These are phyloP conservation scores for Artibeus lituratus DNA, from an alignment of 2,797 vertebrate species.

Conservation along the genomic window DNA sequence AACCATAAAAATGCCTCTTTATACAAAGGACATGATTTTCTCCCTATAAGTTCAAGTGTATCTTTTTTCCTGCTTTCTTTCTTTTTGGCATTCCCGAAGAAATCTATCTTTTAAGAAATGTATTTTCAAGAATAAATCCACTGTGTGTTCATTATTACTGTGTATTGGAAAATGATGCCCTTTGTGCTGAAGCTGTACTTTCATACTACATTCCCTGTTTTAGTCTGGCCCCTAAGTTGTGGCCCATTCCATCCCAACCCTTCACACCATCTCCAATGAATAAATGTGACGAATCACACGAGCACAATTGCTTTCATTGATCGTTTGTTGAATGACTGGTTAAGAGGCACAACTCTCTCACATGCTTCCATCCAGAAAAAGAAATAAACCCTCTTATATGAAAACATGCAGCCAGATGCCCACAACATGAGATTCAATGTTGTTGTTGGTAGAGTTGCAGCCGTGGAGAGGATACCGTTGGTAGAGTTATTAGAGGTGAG, in stretches of 20 bases:
- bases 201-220: not conserved
- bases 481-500: not conserved
- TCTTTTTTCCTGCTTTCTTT: not conserved
- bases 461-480: not conserved
- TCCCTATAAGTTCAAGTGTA: not conserved
- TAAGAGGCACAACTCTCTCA: not conserved
- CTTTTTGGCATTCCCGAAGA: not conserved
- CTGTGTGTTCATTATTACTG: constrained; percentile 21
- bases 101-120: constrained; percentile 37
- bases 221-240: constrained; percentile 12
- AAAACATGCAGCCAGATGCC: not conserved
- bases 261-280: not conserved
- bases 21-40: not conserved
- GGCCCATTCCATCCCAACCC: not conserved
- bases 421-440: not conserved
- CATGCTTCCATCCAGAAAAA: not conserved
- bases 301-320: not conserved
- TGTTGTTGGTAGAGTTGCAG: not conserved
- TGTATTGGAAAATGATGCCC: constrained; percentile 36
- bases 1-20: not conserved
- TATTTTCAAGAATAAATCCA: constrained; percentile 23
- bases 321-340: not conserved
- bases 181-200: constrained; percentile 39
- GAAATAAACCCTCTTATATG: not conserved
- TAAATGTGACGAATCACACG: not conserved